phyloP scores from a whole-genome alignment of 2,797 vertebrate species.

The Pseudochromis fuscus region DNA sequence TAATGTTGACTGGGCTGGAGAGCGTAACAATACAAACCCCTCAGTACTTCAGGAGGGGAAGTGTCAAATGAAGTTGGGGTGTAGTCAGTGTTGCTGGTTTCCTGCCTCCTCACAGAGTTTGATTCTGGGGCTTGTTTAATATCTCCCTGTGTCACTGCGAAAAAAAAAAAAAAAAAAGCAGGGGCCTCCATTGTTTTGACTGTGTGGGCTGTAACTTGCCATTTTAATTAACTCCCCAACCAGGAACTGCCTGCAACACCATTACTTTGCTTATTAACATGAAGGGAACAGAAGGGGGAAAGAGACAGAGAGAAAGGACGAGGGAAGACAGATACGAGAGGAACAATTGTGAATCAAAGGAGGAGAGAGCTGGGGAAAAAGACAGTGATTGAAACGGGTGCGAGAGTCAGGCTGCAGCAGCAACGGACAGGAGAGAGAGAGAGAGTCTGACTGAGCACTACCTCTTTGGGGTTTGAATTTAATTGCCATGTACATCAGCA shows the following conservation, averaged over 20 bases:
- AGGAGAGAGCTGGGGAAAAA: slow-evolving; percentile 42
- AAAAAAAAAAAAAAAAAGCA: too few relatives aligned
- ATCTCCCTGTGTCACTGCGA: slow-evolving; percentile 74
- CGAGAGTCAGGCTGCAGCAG: slow-evolving; percentile 44
- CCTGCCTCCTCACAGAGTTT: slow-evolving; percentile 67
- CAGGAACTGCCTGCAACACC: slow-evolving; percentile 79
- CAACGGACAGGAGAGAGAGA: slow-evolving; percentile 13
- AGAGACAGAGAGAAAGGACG: slow-evolving; percentile 33
- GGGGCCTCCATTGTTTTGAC: slow-evolving; percentile 83
- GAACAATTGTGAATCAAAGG: slow-evolving; percentile 60
- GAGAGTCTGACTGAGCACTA: slow-evolving; percentile 41
- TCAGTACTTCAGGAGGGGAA: slow-evolving; percentile 44
- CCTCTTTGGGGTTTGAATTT: slow-evolving; percentile 78
- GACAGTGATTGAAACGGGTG: slow-evolving; percentile 74
- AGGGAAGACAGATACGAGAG: slow-evolving; percentile 53
- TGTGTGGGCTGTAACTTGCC: slow-evolving; percentile 84
- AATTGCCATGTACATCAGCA: slow-evolving; percentile 81
- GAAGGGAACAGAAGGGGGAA: slow-evolving; percentile 60
- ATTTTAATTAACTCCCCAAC: slow-evolving; percentile 88
- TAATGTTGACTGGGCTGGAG: slow-evolving; percentile 62
- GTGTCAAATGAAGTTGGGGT: slow-evolving; percentile 35
- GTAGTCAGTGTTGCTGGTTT: slow-evolving; percentile 53
- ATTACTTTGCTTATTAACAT: slow-evolving; percentile 81
- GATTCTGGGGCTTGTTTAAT: slow-evolving; percentile 84
- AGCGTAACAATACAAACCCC: slow-evolving; percentile 52